Evolutionary conservation across 2,797 vertebrate species (phyloP).

Genomic region (Intellagama lesueurii): DNA sequence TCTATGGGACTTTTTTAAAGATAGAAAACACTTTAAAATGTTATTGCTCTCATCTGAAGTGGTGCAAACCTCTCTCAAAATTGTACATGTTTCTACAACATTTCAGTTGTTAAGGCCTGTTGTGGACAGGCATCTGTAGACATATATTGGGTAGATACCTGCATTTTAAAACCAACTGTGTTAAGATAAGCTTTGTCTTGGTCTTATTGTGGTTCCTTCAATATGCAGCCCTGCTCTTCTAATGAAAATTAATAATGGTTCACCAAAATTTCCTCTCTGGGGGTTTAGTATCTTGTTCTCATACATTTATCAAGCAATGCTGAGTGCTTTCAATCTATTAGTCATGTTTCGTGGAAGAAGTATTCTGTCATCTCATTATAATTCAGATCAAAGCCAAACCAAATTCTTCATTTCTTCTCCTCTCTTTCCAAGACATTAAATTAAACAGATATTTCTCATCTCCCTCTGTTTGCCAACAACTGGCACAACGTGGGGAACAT

Average conservation of each 20-base stretch:
- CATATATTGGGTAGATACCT: background rate
- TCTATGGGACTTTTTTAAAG: no score
- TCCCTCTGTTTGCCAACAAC: background rate
- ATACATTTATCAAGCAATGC: constrained; percentile 12
- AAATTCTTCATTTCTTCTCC: constrained; percentile 1
- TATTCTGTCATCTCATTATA: background rate
- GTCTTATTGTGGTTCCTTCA: background rate
- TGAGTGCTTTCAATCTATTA: constrained; percentile 3
- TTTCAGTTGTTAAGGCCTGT: background rate
- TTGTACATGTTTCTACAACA: background rate
- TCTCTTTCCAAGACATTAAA: background rate
- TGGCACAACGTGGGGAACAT: background rate
- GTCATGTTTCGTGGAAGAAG: background rate
- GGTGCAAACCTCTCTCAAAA: background rate
- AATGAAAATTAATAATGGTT: constrained; percentile 16
- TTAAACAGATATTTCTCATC: background rate
- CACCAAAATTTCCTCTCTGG: background rate
- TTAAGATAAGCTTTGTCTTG: background rate
- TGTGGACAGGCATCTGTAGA: background rate
- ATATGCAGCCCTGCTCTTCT: background rate
- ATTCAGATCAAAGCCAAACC: constrained; percentile 11
- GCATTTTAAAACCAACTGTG: background rate
- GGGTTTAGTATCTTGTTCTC: background rate
- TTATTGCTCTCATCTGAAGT: background rate
- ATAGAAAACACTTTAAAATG: background rate